Conservation (phyloP, 2,888 invertebrate species). For the Mesorhabditis spiculigera region DNA sequence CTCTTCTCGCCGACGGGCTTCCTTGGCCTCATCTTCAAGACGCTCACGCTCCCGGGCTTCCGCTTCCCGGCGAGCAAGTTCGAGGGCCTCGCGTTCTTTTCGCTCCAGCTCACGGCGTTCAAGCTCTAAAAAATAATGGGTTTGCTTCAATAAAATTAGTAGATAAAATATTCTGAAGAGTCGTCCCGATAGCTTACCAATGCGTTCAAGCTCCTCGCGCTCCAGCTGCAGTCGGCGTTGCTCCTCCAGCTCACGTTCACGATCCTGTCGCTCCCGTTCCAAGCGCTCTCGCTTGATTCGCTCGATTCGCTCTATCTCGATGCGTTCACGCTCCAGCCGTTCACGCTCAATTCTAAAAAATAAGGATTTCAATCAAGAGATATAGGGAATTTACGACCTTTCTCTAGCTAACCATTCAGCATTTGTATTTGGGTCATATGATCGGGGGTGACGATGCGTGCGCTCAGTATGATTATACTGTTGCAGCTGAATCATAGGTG, state of each 20-base stretch:
- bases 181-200: slow-evolving; percentile 23
- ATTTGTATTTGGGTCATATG: neutral
- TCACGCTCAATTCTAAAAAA: slow-evolving; percentile 32
- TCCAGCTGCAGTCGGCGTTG: slow-evolving; percentile 24
- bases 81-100: slow-evolving; percentile 41
- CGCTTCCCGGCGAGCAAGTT: slow-evolving; percentile 33
- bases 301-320: slow-evolving; percentile 54
- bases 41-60: slow-evolving; percentile 47
- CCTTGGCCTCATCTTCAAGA: slow-evolving; percentile 45
- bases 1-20: slow-evolving; percentile 37
- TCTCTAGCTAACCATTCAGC: neutral
- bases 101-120: slow-evolving; percentile 50
- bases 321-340: slow-evolving; percentile 37
- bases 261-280: slow-evolving; percentile 42
- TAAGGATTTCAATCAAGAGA: neutral
- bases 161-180: slow-evolving; percentile 15
- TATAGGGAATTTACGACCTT: neutral
- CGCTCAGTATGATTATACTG: too few species aligned
- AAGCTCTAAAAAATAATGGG: slow-evolving; percentile 11
- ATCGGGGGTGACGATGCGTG: neutral
- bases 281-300: slow-evolving; percentile 51
- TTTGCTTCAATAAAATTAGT: neutral
- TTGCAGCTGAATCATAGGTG: neutral
- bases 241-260: slow-evolving; percentile 37
- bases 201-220: slow-evolving; percentile 26